phyloP scores from a whole-genome alignment of 1,140 invertebrate species.

The Drosophila sp. region DNA sequence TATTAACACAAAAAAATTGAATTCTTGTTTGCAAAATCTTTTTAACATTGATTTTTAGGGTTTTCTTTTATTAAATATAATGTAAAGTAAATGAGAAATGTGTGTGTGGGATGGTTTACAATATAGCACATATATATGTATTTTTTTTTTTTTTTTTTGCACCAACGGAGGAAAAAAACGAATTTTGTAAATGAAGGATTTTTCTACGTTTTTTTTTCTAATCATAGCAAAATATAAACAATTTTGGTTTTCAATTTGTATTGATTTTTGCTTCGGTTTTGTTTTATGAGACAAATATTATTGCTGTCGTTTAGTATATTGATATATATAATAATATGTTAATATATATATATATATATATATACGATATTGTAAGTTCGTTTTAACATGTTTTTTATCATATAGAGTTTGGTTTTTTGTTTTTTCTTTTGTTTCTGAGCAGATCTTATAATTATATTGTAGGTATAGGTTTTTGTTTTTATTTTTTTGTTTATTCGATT shows the following conservation, averaged over 20 bases:
- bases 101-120: conserved; percentile 1
- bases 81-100: conserved; percentile 8
- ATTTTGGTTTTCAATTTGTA: conserved; percentile 19
- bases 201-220: conserved; percentile 12
- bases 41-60: neutral
- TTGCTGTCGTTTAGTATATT: conserved; percentile 47
- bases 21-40: neutral
- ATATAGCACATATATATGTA: conserved; percentile 7
- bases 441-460: conserved; percentile 44
- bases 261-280: neutral
- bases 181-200: conserved; percentile 11
- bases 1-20: too few species aligned
- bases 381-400: conserved; percentile 39
- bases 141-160: neutral
- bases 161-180: neutral
- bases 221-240: conserved; percentile 37
- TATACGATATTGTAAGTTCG: conserved; percentile 52
- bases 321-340: conserved; percentile 18
- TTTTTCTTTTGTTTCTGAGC: conserved; percentile 39
- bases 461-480: conserved; percentile 8
- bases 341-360: conserved; percentile 28
- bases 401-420: conserved; percentile 29
- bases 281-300: conserved; percentile 38
- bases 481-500: conserved; percentile 45
- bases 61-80: neutral